Evolutionary conservation across 2,888 invertebrate genomes (phyloP).

Genomic region (Drosophila eohydei): DNA sequence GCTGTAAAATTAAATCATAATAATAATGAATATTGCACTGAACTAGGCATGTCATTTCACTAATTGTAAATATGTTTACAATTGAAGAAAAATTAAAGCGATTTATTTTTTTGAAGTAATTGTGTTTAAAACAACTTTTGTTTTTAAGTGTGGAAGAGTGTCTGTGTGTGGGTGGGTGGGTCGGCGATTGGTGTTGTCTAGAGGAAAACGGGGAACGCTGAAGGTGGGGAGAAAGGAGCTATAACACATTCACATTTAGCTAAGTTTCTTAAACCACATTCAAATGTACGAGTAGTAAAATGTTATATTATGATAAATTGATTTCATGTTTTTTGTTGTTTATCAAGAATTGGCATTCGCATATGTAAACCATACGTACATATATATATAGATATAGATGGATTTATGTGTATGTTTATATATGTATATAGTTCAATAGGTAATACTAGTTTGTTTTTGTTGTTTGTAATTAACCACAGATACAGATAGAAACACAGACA

Average conservation of each 20-base stretch:
- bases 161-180: constrained; percentile 21
- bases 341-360: constrained; percentile 76
- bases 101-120: constrained; percentile 40
- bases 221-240: neutral
- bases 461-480: constrained; percentile 68
- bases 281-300: constrained; percentile 74
- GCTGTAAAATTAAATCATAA: constrained; percentile 44
- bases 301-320: constrained; percentile 58
- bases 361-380: constrained; percentile 55
- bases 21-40: constrained; percentile 71
- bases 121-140: constrained; percentile 40
- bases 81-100: constrained; percentile 47
- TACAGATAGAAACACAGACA: constrained; percentile 64
- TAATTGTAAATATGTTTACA: constrained; percentile 54
- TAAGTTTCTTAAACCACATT: constrained; percentile 75
- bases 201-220: constrained; percentile 11
- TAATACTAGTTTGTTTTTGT: constrained; percentile 75
- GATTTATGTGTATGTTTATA: constrained; percentile 20
- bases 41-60: constrained; percentile 73
- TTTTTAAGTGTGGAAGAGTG: constrained; percentile 1
- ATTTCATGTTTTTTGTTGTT: constrained; percentile 40
- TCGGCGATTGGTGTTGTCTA: constrained; percentile 18
- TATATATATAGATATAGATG: constrained; percentile 17
- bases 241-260: constrained; percentile 72
- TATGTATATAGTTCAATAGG: constrained; percentile 59